Percentiles rank a stretch among this genome's conserved stretches.
Conservation (phyloP, 2,888 invertebrate genomes). For the Microctonus brassicae region DNA sequence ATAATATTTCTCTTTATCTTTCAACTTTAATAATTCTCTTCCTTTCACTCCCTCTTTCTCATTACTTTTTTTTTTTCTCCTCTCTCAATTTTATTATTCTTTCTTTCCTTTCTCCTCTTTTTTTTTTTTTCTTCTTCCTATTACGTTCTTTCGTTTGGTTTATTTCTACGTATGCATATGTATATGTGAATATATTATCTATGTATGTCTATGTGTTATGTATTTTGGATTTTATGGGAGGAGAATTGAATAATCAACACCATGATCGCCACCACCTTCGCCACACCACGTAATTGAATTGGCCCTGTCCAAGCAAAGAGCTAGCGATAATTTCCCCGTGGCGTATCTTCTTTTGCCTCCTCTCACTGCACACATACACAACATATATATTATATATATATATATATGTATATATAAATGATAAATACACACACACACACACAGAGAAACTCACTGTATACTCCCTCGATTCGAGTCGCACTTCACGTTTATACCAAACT, state of each 20-base stretch:
- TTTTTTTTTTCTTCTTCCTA: too few species aligned
- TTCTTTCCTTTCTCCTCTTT: too few species aligned
- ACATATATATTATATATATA: too few species aligned
- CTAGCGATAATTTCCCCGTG: constrained; percentile 34
- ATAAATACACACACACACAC: neutral
- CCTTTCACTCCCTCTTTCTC: constrained; percentile 25
- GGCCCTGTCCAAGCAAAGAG: neutral
- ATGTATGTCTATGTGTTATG: too few species aligned
- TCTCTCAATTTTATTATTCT: too few species aligned
- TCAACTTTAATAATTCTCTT: constrained; percentile 7
- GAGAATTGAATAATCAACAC: neutral
- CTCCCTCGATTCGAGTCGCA: neutral
- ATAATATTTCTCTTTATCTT: neutral
- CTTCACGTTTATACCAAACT: constrained; percentile 4
- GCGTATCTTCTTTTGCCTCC: constrained; percentile 31
- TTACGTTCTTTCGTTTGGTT: too few species aligned
- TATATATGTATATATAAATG: constrained; percentile 1
- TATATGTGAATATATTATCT: too few species aligned
- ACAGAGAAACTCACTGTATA: neutral
- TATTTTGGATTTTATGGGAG: neutral
- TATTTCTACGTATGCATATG: too few species aligned
- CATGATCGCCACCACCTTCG: constrained; percentile 4
- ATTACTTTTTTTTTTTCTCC: neutral
- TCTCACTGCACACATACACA: constrained; percentile 20
- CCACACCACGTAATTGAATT: constrained; percentile 8